These are phyloP conservation scores for Masticophis lateralis DNA, from an alignment of 2,797 vertebrate species.

Conservation along the genomic window DNA sequence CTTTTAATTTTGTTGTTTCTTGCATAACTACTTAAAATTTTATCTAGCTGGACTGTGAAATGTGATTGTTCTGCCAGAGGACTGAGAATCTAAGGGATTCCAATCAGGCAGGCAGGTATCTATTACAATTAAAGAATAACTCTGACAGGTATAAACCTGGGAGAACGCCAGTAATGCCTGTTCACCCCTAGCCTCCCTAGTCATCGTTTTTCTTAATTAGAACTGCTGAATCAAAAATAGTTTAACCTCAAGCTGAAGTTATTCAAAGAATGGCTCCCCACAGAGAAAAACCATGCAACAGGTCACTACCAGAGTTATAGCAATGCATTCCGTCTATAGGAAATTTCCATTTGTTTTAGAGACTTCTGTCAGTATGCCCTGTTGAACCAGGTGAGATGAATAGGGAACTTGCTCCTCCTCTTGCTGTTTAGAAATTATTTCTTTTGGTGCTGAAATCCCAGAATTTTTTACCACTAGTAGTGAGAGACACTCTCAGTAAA, in stretches of 20 bases:
- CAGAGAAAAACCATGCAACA: background rate
- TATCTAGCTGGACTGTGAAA: background rate
- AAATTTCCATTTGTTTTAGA: background rate
- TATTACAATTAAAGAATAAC: background rate
- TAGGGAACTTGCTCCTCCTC: background rate
- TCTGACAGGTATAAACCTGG: background rate
- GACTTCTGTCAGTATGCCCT: background rate
- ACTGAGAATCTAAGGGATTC: background rate
- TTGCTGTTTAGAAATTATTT: background rate
- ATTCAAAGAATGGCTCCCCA: conserved; percentile 9
- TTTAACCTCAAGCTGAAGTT: background rate
- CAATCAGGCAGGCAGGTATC: background rate
- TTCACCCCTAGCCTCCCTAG: background rate
- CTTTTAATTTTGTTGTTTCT: background rate
- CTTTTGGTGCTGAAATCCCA: background rate
- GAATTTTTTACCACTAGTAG: background rate
- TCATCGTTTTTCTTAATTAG: background rate
- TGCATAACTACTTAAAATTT: background rate
- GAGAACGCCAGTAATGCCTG: background rate
- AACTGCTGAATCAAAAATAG: background rate
- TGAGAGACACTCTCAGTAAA: background rate
- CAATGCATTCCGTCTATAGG: background rate
- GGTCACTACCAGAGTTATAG: background rate
- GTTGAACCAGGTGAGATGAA: background rate
- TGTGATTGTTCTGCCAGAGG: background rate